These are phyloP conservation scores for Callopanchax toddi DNA, from an alignment of 2,113 vertebrate species.

Conservation along the genomic window DNA sequence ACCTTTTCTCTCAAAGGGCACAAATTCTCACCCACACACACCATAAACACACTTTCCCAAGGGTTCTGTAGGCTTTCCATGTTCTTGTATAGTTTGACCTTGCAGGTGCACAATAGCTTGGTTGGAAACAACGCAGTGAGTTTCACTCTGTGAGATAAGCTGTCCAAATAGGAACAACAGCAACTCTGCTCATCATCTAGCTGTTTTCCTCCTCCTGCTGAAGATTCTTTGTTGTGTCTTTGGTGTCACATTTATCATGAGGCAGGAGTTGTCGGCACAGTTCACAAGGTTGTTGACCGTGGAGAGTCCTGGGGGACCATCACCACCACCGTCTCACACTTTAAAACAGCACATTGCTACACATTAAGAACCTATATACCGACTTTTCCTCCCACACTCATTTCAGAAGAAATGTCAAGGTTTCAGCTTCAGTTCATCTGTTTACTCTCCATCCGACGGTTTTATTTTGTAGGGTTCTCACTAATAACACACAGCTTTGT, in stretches of 20 bases:
- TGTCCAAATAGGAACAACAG: no score
- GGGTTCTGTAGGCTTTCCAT: no score
- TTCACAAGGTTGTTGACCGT: no score
- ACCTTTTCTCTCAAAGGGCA: not conserved
- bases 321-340: not conserved
- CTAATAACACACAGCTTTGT: not conserved
- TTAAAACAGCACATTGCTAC: not conserved
- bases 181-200: no score
- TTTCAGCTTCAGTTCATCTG: conserved; percentile 1
- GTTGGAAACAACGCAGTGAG: no score
- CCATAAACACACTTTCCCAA: not conserved
- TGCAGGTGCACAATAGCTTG: not conserved
- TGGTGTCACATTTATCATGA: no score
- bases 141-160: no score
- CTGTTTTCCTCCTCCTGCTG: no score
- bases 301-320: no score
- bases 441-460: not conserved
- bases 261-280: no score
- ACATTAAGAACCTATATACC: not conserved
- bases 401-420: not conserved
- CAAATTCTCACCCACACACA: not conserved
- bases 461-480: not conserved
- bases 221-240: no score
- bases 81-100: no score
- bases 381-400: not conserved